Base-by-base conservation (phyloP, 2,797 vertebrate species). In the Smutsia temminckii region DNA sequence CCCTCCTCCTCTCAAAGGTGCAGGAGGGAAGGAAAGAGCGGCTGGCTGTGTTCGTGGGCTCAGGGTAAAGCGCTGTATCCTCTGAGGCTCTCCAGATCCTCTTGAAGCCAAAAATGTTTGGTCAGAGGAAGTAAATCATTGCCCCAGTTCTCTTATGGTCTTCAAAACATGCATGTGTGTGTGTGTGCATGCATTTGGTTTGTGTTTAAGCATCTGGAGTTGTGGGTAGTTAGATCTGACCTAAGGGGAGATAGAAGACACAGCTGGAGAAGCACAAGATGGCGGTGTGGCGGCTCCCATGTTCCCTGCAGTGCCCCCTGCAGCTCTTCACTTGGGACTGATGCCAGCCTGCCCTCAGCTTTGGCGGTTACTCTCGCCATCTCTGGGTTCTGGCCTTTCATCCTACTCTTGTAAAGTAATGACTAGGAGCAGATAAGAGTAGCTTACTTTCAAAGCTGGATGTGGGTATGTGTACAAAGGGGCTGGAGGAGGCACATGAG, bases 401-500 rank as follows among this genome's bases (percentile, higher is more conserved):
- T 68, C 17, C 34, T 69, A 18, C 20, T 85, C 53, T 63, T 3
- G 0, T 32, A 57, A 61, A 87, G 61, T 40, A 46, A 8, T 32
- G 53, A 53, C 21, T 21, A 23, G 59, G 34, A 79, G 32, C 34
- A 59, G 46, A 49, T 66, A 49, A 77, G 34, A 25, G 5, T 14
- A 27, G 63, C 37, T 74, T 14, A 8, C 3, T 5, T 37, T 59
- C 2, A 1, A 51, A n/a, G 46, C 32, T 85, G 74, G 66, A 14
- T 23, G 40, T 53, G 61, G 6, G 6, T 23, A 13, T 14, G 20
- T 5, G 37, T 8, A 27, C 21, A 27, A 32, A 77, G 69, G 3
- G 21, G 2, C 9, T 10, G 23, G 1, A 20, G 27, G 2, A 25
- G 17, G 25, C 29, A n/a, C 11, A 11, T n/a, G 1, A 4, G 2